phyloP scores from a whole-genome alignment of 1,140 invertebrate species.

The Tribolium madens region DNA sequence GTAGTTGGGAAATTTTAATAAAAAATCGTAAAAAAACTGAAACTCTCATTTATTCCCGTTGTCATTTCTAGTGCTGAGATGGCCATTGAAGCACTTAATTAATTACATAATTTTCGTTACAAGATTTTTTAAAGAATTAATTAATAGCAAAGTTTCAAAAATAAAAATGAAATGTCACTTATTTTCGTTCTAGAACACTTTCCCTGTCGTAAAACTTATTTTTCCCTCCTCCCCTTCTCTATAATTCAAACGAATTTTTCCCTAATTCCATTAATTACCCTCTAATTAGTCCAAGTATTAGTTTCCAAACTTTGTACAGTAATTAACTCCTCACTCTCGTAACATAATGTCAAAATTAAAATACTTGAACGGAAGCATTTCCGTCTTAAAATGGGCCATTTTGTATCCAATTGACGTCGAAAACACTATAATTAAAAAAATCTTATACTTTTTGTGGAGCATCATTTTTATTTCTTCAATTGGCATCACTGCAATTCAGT shows the following conservation, averaged over 20 bases:
- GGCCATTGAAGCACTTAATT: no score
- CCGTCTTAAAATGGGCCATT: neutral
- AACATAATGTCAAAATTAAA: conserved; percentile 12
- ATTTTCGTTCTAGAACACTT: no score
- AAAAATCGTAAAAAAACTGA: no score
- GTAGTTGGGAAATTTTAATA: no score
- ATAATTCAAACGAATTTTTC: neutral
- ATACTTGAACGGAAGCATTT: neutral
- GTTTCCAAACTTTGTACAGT: neutral
- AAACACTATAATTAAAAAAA: neutral
- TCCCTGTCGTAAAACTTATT: neutral
- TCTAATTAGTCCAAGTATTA: neutral
- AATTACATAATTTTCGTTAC: no score
- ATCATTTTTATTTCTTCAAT: neutral
- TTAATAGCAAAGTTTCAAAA: no score
- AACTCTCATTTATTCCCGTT: no score
- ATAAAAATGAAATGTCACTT: no score
- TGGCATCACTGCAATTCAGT: neutral
- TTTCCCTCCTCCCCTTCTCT: neutral
- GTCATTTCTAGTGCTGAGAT: no score
- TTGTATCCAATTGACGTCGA: conserved; percentile 1
- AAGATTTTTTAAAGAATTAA: no score
- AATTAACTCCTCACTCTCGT: neutral
- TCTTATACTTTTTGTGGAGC: neutral
- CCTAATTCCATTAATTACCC: neutral